phyloP scores from a whole-genome alignment of 2,113 vertebrate species.

The Rhinoderma darwinii region DNA sequence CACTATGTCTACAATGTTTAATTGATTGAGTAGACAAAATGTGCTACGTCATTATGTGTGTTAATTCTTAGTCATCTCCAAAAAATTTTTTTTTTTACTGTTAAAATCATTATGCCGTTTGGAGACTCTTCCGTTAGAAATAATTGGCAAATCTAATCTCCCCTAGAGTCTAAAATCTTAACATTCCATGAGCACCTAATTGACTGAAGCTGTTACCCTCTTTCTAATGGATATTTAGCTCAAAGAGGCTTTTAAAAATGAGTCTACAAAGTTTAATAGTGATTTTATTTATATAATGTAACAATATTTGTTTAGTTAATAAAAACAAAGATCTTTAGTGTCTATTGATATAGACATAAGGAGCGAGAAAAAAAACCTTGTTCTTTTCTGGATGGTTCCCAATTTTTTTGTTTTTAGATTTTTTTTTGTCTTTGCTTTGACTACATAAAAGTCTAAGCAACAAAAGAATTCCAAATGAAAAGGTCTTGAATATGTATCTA shows the following conservation, averaged over 20 bases:
- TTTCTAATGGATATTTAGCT: constrained; percentile 34
- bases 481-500: constrained; percentile 5
- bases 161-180: constrained; percentile 48
- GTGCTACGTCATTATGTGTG: constrained; percentile 10
- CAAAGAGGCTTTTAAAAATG: constrained; percentile 42
- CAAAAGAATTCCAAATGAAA: not conserved
- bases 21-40: constrained; percentile 17
- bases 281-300: not conserved
- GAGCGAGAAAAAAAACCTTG: not conserved
- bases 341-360: not conserved
- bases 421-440: not conserved
- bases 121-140: constrained; percentile 50
- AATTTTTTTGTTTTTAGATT: not conserved
- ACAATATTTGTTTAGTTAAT: not conserved
- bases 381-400: not conserved
- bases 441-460: not conserved
- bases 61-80: constrained; percentile 8
- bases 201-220: constrained; percentile 46
- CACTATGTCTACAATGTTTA: not conserved
- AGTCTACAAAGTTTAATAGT: not conserved
- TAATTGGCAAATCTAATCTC: constrained; percentile 51
- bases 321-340: not conserved
- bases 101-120: constrained; percentile 30
- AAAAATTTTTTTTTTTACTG: constrained; percentile 4
- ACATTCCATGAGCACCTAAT: constrained; percentile 53